Conservation (phyloP, 1,140 invertebrate species). For the Trissolcus basalis region DNA sequence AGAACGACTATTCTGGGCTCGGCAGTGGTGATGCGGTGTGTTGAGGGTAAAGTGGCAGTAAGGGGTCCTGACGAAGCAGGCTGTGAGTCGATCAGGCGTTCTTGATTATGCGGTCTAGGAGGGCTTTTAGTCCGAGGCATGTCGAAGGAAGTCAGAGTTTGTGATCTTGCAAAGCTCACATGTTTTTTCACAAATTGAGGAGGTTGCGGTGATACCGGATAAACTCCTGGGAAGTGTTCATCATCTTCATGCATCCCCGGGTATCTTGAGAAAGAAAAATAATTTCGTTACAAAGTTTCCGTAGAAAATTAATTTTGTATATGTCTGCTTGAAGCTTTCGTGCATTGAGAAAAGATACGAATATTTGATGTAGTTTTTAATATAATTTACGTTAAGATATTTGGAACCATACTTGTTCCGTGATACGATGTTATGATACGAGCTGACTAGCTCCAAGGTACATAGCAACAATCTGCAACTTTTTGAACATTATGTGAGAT, state of each 20-base stretch:
- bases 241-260: conserved; percentile 82
- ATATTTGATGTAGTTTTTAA: too few species aligned
- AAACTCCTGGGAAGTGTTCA: conserved; percentile 83
- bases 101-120: conserved; percentile 80
- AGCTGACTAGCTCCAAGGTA: too few species aligned
- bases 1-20: conserved; percentile 76
- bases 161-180: conserved; percentile 92
- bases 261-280: conserved; percentile 73
- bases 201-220: conserved; percentile 78
- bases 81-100: conserved; percentile 79
- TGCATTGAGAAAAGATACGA: too few species aligned
- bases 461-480: too few species aligned
- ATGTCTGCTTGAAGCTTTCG: too few species aligned
- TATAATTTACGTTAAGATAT: too few species aligned
- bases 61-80: conserved; percentile 68
- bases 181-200: conserved; percentile 81
- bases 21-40: conserved; percentile 68
- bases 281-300: too few species aligned
- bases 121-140: conserved; percentile 78
- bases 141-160: conserved; percentile 88
- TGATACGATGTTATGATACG: too few species aligned
- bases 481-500: too few species aligned
- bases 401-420: too few species aligned
- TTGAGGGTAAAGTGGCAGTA: conserved; percentile 59
- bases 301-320: too few species aligned